These are phyloP conservation scores for Periparus ater DNA, from an alignment of 2,797 vertebrate species.

Conservation along the genomic window DNA sequence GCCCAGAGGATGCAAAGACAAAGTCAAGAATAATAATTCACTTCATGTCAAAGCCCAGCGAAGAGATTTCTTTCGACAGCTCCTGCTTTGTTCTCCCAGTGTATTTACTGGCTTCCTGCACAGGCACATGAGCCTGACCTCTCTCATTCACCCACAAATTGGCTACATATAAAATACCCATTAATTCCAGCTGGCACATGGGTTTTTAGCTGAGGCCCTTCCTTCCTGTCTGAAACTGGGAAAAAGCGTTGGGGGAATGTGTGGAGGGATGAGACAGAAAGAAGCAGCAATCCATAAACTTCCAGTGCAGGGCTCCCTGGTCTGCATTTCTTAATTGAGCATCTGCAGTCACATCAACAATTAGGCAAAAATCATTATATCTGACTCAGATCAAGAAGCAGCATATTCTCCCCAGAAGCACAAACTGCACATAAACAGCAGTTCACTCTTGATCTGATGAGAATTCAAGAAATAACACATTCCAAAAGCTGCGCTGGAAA, in stretches of 20 bases:
- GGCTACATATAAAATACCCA: neutral
- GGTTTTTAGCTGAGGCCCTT: neutral
- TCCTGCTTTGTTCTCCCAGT: neutral
- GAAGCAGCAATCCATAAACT: neutral
- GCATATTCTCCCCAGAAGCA: neutral
- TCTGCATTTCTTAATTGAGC: neutral
- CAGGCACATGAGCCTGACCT: neutral
- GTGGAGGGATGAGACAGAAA: neutral
- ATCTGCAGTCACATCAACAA: neutral
- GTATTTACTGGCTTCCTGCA: neutral
- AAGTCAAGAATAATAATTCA: neutral
- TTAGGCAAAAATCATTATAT: neutral
- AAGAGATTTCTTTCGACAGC: neutral
- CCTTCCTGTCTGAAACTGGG: neutral
- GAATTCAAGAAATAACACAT: neutral
- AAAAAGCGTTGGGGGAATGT: neutral
- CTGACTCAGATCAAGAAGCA: neutral
- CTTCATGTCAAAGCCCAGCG: neutral
- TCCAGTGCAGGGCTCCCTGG: neutral
- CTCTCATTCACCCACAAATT: neutral
- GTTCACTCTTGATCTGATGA: neutral
- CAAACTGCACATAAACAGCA: accelerated
- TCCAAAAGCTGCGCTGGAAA: neutral
- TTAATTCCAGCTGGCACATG: neutral
- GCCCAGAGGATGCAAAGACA: neutral